Evolutionary conservation across 2,113 vertebrate genomes (phyloP), one percentile per base, ranked within the genome.

Genomic region (Scopus umbretta): DNA sequence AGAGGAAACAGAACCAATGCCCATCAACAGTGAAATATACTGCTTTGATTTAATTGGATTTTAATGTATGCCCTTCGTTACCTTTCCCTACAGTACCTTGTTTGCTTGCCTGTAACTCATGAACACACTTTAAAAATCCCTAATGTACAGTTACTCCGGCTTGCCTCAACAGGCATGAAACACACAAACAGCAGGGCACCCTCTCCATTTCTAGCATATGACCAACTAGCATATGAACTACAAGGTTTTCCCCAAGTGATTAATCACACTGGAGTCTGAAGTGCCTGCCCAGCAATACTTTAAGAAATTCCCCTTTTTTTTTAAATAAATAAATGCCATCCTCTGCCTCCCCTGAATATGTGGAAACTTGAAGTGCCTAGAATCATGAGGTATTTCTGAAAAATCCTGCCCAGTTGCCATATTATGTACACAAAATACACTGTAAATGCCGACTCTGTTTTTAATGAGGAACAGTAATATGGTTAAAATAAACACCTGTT

Each of bases 41-140:
- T 83, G 80, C 66, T 86, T 70, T 80, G 61, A 55, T 90, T 92
- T 86, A 75, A 89, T 84, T 87, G 56, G 52, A 84, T 94, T 94
- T 94, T 92, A 95, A 89, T 91, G 52, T 14, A n/a, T 47, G 10
- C 50, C 20, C 34, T 49, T 16, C 20, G 27, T 86, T 89, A 74
- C 21, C 38, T 86, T 86, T 96, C 80, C 61, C 61, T 86, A 1
- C 34, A 78, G 55, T 71, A 55, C 63, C n/a, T 84, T 70, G 38
- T 62, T 93, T 92, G 14, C 50, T 86, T 94, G 47, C 68, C 80
- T 81, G 65, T 86, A 91, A 66, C 34, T 94, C 80, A 80, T 47
- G 42, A 42, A 47, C n/a, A 49, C 56, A 19, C 55, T 91, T 92
- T 19, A 78, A 71, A 92, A 89, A 66, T 81, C 86, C 47, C 76